Base-by-base conservation (phyloP, 2,113 vertebrate species). In the Herpetotheres cachinnans region DNA sequence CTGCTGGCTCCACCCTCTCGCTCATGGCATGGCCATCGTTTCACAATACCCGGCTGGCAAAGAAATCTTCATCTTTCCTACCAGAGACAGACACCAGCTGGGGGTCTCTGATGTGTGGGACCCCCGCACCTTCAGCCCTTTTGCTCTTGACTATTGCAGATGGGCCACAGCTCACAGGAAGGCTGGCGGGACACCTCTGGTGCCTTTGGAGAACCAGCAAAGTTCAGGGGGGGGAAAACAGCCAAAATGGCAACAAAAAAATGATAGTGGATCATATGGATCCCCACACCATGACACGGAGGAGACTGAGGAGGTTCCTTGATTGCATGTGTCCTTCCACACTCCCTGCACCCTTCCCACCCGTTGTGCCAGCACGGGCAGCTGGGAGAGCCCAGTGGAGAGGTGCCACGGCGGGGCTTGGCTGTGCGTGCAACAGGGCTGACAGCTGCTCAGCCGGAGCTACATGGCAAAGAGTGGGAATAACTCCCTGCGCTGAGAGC, bases 11-110 rank as follows among this genome's bases (percentile, higher is more conserved):
- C 73, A 52, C 73, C 80, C 66, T 71, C 72, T 63, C 5, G 4
- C 34, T 72, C 44, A 4, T 0, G 1, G 27, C 47, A 49, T 0
- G 2, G 44, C 47, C 2, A 0, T 3, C 3, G 2, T 82, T 82
- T 82, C 70, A 61, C 47, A 94, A 19, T 2, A 79, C 20, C 42
- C 5, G 2, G 15, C 22, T 79, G 66, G 47, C 26, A 93, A 65
- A 66, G 47, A 59, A 40, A 54, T 19, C 52, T 36, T 26, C 40
- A 46, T 25, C 55, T 54, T 62, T 77, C 44, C 50, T 21, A 52
- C 62, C 47, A 82, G 34, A 44, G 54, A 27, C 30, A 72, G 74
- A 15, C 1, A 9, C 3, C 38, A 73, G 32, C 38, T 87, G 84
- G n/a, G 38, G 44, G 20, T 25, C 29, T 74, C 38, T 0, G 4